Percentiles rank a stretch among this genome's conserved stretches.
phyloP scores from a whole-genome alignment of 2,888 invertebrate species.

The Macrophya annulata region DNA sequence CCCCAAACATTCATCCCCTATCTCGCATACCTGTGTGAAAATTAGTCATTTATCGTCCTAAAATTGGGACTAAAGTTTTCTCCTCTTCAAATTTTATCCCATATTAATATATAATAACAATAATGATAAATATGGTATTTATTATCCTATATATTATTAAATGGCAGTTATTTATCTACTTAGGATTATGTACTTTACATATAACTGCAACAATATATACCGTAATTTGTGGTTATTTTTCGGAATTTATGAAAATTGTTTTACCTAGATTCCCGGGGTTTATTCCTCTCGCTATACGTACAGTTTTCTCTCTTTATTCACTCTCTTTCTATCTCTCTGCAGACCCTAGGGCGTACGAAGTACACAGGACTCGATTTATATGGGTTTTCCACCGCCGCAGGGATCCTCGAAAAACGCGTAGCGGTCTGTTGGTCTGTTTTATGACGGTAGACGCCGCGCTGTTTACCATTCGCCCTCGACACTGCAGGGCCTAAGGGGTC shows the following conservation, averaged over 20 bases:
- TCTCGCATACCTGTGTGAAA: background rate
- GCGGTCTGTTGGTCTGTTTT: conserved; percentile 47
- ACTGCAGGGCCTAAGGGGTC: conserved; percentile 12
- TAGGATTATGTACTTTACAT: background rate
- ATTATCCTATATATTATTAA: background rate
- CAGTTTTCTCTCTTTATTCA: no score
- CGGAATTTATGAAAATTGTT: conserved; percentile 11
- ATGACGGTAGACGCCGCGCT: conserved; percentile 37
- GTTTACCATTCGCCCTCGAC: conserved; percentile 44
- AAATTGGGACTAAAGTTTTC: background rate
- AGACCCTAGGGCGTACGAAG: background rate
- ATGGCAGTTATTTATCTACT: background rate
- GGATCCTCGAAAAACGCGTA: conserved; percentile 43
- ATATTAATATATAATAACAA: background rate
- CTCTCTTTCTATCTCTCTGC: background rate
- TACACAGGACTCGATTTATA: conserved; percentile 43
- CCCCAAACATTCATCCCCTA: background rate
- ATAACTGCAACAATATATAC: background rate
- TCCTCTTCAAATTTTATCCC: background rate
- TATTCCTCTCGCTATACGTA: background rate
- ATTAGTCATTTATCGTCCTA: background rate
- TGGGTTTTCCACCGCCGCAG: conserved; percentile 44
- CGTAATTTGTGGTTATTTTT: conserved; percentile 7
- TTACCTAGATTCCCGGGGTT: background rate
- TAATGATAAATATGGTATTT: background rate